A percentile compares a stretch with the other conserved stretches of the same genome.
phyloP scores from a whole-genome alignment of 1,140 invertebrate species.

The Luehdorfia chinensis region DNA sequence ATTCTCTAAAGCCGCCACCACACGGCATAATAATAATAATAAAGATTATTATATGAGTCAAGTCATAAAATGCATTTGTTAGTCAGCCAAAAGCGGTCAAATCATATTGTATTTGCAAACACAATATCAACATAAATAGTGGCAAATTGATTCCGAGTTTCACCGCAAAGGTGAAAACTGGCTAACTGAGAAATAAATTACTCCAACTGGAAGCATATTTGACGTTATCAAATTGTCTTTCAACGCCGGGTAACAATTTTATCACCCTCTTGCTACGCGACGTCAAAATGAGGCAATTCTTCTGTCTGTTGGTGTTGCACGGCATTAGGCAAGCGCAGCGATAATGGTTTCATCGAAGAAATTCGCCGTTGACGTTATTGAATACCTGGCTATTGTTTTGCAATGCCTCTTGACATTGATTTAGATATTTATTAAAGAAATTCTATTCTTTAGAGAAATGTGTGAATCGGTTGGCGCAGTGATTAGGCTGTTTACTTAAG shows the following conservation, averaged over 20 bases:
- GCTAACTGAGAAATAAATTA: slow-evolving; percentile 5
- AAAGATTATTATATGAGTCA: too few species aligned
- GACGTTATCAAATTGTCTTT: slow-evolving; percentile 7
- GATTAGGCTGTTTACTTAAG: too few species aligned
- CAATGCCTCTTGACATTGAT: not conserved
- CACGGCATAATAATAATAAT: too few species aligned
- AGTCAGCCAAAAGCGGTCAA: too few species aligned
- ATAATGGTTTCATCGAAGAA: slow-evolving; percentile 5
- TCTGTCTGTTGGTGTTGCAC: not conserved
- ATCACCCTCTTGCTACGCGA: not conserved
- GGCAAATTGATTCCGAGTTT: not conserved
- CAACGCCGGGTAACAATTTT: slow-evolving; percentile 3
- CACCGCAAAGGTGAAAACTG: slow-evolving; percentile 3
- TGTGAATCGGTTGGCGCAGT: too few species aligned
- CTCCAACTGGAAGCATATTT: not conserved
- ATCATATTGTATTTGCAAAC: not conserved
- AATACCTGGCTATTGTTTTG: slow-evolving; percentile 2
- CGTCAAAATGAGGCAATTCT: slow-evolving; percentile 4
- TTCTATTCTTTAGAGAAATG: too few species aligned
- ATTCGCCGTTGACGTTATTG: slow-evolving; percentile 8
- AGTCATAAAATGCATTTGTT: too few species aligned
- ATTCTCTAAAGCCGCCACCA: too few species aligned
- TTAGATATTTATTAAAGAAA: too few species aligned
- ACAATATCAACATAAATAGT: slow-evolving; percentile 3
- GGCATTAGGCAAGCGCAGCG: slow-evolving; percentile 2